Base-by-base conservation (phyloP, 2,888 invertebrate species). In the Caenorhabditis sp. region DNA sequence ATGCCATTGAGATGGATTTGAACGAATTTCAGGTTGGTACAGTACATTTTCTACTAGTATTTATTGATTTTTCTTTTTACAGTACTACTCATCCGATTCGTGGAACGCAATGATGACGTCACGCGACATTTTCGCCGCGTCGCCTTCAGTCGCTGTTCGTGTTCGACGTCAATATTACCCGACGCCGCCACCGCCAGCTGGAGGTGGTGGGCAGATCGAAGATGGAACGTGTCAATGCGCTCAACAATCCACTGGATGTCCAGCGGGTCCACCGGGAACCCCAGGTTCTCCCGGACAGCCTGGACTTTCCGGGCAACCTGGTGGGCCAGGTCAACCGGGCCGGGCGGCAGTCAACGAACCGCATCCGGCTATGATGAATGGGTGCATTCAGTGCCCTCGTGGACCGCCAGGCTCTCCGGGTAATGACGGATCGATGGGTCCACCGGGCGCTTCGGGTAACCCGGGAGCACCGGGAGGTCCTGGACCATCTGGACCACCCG, bases 191-290 rank as follows among this genome's bases (percentile, higher is more conserved):
- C 53, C 59, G 14, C 58, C 66, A 7, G 53, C 50, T 20, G 65
- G 65, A 21, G 70, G 65, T 8, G 70, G 70, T 14, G 66, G 62
- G 8, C 70, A 59, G 20, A 66, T 70, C 20, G 70, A 70, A 23
- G 52, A 52, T 2, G 21, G 21, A n/a, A 70, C 70, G 8, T 70
- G 70, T 59, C 70, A 70, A 27, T 70, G 70, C 21, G 70, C 70
- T 5, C 50, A 70, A 31, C 65, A 70, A 61, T 70, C 70, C n/a
- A 70, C 66, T 20, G 70, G 66, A 26, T 70, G 70, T 27, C 70
- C 63, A 20, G 62, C 65, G 1, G 70, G 70, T 43, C 70, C 70
- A n/a, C 62, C 66, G 1, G 70, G 70, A 5, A 25, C 59, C 8
- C 63, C 70, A 8, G 70, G 70, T 49, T 43, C 43, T 36, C 49